phyloP scores from a whole-genome alignment of 2,888 invertebrate genomes.

The Bhutanitis thaidina region DNA sequence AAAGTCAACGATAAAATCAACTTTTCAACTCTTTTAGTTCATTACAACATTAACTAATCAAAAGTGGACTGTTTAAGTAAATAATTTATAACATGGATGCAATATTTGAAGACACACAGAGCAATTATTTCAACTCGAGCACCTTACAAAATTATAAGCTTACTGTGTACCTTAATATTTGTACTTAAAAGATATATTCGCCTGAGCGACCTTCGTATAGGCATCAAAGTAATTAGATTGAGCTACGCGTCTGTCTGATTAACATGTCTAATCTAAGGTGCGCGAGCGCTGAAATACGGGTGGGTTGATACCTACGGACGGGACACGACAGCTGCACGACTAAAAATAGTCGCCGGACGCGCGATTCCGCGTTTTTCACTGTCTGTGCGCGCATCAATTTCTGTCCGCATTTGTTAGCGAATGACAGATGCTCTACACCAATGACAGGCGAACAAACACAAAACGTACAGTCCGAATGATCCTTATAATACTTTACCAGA shows the following conservation, averaged over 20 bases:
- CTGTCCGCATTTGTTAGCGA: conserved; percentile 74
- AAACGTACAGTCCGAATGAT: conserved; percentile 21
- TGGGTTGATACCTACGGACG: conserved; percentile 52
- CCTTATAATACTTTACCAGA: conserved; percentile 26
- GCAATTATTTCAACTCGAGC: not conserved
- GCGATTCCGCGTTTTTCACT: conserved; percentile 77
- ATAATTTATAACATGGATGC: conserved; percentile 3
- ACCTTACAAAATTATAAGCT: not conserved
- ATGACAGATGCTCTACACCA: conserved; percentile 76
- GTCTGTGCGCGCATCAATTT: conserved; percentile 73
- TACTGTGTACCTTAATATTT: not conserved
- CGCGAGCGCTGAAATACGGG: conserved; percentile 35
- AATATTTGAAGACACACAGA: conserved; percentile 7
- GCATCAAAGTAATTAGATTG: conserved; percentile 21
- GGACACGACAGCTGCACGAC: conserved; percentile 66
- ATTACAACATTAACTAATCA: no score
- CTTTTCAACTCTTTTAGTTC: no score
- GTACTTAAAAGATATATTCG: not conserved
- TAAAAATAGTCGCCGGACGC: conserved; percentile 64
- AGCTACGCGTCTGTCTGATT: conserved; percentile 26
- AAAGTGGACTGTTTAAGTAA: no score
- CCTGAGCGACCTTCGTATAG: conserved; percentile 9
- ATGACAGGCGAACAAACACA: conserved; percentile 35
- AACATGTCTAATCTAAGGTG: conserved; percentile 34
- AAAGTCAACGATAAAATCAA: no score